phyloP scores from a whole-genome alignment of 2,888 invertebrate genomes.

The Diabrotica balteata region DNA sequence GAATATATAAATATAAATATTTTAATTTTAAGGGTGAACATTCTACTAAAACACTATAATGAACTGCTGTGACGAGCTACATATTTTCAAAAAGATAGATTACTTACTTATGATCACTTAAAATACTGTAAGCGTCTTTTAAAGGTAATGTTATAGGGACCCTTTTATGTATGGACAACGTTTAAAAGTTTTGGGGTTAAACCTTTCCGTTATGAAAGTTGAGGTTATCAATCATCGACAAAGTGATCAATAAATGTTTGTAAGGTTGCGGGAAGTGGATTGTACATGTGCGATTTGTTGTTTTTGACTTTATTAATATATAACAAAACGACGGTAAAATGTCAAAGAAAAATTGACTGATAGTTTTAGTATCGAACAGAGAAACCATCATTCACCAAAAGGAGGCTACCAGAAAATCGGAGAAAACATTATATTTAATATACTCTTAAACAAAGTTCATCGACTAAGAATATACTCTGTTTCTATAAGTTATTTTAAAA shows the following conservation, averaged over 20 bases:
- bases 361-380: not conserved
- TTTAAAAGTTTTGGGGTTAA: not conserved
- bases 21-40: not conserved
- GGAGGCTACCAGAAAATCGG: too few relatives aligned
- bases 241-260: conserved; percentile 10
- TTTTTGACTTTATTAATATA: conserved; percentile 6
- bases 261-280: conserved; percentile 1
- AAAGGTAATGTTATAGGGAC: too few relatives aligned
- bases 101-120: too few relatives aligned
- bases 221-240: conserved; percentile 1
- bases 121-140: too few relatives aligned
- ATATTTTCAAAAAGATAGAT: too few relatives aligned
- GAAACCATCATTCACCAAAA: too few relatives aligned
- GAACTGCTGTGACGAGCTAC: not conserved
- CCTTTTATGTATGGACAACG: too few relatives aligned
- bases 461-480: too few relatives aligned
- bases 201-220: not conserved
- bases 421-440: too few relatives aligned
- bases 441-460: too few relatives aligned
- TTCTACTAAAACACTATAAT: not conserved
- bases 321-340: conserved; percentile 4
- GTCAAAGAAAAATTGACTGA: conserved; percentile 4
- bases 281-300: conserved; percentile 5
- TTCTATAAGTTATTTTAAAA: too few relatives aligned
- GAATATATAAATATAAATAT: too few relatives aligned